Conservation (phyloP, 2,113 vertebrate species). For the Gobiocypris rarus region DNA sequence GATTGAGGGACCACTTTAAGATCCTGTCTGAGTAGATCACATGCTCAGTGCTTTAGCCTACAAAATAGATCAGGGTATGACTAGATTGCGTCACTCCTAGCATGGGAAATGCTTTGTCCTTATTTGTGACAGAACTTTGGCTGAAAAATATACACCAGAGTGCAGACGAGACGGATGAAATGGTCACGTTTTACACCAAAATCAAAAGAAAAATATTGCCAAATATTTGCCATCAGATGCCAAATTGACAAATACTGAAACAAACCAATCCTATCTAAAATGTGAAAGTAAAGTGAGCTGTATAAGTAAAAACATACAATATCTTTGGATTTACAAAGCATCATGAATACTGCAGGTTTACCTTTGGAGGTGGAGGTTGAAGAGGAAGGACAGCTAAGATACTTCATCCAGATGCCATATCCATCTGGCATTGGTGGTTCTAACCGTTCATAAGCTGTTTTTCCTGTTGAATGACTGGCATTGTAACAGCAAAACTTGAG, state of each 20-base stretch:
- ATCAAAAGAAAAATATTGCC: neutral
- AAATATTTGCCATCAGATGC: neutral
- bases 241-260: neutral
- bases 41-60: constrained; percentile 26
- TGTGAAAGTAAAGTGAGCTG: neutral
- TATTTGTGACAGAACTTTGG: neutral
- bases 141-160: neutral
- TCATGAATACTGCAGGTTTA: constrained; percentile 8
- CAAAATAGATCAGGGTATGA: neutral
- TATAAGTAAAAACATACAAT: neutral
- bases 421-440: neutral
- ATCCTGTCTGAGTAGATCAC: constrained; percentile 40
- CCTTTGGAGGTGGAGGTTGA: neutral
- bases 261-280: neutral
- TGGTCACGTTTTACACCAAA: neutral
- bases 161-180: neutral
- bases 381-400: neutral
- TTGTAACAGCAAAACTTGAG: neutral
- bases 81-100: neutral
- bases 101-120: neutral
- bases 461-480: constrained; percentile 15
- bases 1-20: constrained; percentile 28
- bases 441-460: neutral
- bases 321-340: neutral
- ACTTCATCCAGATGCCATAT: constrained; percentile 17